Base-by-base conservation (phyloP, 2,888 invertebrate genomes). In the Syrista parreyssii region DNA sequence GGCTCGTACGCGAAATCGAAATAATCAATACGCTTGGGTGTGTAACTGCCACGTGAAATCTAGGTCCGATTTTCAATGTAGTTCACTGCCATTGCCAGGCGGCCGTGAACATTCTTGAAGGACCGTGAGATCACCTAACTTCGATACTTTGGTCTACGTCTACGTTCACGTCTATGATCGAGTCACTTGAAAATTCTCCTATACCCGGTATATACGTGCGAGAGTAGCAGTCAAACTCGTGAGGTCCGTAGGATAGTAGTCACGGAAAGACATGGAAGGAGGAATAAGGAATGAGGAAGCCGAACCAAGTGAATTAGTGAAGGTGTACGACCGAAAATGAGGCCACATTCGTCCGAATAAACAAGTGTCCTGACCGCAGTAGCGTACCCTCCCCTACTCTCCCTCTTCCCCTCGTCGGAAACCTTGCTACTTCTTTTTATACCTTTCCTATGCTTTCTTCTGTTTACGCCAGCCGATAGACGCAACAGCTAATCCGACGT, bases 321-420 rank as follows among this genome's bases (percentile, higher is more conserved):
- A 89, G 89, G 89, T 90, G 88, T 88, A 89, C 88, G 89, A 89
- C 89, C 89, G 89, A 89, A 89, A 89, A 90, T 86, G 88, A 89
- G 89, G 89, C 88, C 90, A 89, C 85, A 88, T 86, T 86, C 88
- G 85, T 83, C 82, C 85, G 87, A 86, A 88, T 90, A 89, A 89
- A 89, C 89, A 89, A 89, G 89, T 88, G 88, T 86, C 86, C 82
- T 12, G 23, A n/a, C 31, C 76, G 55, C 55, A 55, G 55, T 55
- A 23, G 6, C 6, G 23, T 55, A 55, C 15, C 36, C 74, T 31
- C 40, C n/a, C 32, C 73, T 68, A 4, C 4, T 33, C 55, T 35
- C 32, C 40, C 32, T 31, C 36, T 4, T 12, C 32, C 11, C 6
- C 69, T 30, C 30, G 6, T 6, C 23, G 55, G 23, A 9, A 9